Evolutionary conservation across 2,888 invertebrate species (phyloP).

Genomic region (Lumbricus terrestris): DNA sequence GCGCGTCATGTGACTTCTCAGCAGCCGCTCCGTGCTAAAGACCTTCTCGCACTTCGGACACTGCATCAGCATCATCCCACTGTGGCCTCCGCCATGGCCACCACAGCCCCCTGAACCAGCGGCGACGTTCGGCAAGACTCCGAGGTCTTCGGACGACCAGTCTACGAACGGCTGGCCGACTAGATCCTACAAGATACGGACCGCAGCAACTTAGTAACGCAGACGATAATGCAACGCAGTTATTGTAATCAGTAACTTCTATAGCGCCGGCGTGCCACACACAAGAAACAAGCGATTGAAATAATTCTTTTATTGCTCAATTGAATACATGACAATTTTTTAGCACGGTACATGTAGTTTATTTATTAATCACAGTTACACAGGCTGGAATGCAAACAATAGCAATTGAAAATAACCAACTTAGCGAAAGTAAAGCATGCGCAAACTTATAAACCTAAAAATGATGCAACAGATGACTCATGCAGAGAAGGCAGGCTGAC

Average conservation of each 20-base stretch:
- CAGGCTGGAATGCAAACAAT: too few relatives aligned
- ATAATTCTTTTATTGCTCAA: too few relatives aligned
- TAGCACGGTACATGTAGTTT: too few relatives aligned
- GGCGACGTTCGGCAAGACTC: not conserved
- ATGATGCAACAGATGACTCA: too few relatives aligned
- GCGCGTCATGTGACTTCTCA: slow-evolving; percentile 23
- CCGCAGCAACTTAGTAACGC: not conserved
- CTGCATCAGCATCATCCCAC: not conserved
- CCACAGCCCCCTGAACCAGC: not conserved
- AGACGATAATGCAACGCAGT: not conserved
- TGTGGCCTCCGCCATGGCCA: not conserved
- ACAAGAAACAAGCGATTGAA: too few relatives aligned
- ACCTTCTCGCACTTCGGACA: slow-evolving; percentile 26
- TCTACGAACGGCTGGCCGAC: not conserved
- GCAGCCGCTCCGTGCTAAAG: slow-evolving; percentile 10
- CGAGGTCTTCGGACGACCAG: not conserved
- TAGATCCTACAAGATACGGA: slow-evolving; percentile 13
- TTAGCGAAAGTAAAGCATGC: too few relatives aligned
- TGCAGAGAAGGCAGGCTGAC: too few relatives aligned
- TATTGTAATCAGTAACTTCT: not conserved
- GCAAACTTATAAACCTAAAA: too few relatives aligned
- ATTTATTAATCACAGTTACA: too few relatives aligned
- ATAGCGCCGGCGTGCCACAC: not conserved
- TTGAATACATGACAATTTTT: too few relatives aligned
- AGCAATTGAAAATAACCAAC: too few relatives aligned